A percentile compares a stretch with the other conserved stretches of the same genome.
phyloP scores from a whole-genome alignment of 2,888 invertebrate genomes.

The Nephrotoma appendiculata region DNA sequence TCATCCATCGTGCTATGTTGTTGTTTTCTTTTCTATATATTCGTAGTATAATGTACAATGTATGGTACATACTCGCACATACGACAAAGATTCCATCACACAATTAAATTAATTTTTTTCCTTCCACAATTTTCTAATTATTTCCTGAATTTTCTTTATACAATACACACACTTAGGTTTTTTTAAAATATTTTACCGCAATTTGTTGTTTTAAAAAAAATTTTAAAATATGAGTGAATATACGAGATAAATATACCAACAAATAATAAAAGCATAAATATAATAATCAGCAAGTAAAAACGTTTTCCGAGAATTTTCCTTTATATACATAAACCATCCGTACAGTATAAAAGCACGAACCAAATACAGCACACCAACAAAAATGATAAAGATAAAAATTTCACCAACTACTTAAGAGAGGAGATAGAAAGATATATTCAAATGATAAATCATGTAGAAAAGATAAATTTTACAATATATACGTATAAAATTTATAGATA shows the following conservation, averaged over 20 bases:
- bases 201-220: neutral
- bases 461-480: neutral
- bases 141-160: neutral
- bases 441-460: neutral
- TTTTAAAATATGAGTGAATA: neutral
- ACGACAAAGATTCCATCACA: neutral
- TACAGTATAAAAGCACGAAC: neutral
- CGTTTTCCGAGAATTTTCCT: neutral
- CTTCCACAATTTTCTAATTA: neutral
- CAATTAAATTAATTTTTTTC: neutral
- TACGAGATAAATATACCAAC: neutral
- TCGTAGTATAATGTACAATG: too few species aligned
- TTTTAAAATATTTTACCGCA: neutral
- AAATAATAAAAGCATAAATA: neutral
- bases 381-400: neutral
- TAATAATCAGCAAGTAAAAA: neutral
- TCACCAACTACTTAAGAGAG: neutral
- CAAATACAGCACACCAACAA: neutral
- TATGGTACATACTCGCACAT: too few species aligned
- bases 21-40: neutral
- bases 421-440: neutral
- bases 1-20: neutral
- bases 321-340: neutral
- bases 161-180: neutral
- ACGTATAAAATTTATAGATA: neutral